Conservation (phyloP, 2,113 vertebrate species). For the Poecilia latipinna region DNA sequence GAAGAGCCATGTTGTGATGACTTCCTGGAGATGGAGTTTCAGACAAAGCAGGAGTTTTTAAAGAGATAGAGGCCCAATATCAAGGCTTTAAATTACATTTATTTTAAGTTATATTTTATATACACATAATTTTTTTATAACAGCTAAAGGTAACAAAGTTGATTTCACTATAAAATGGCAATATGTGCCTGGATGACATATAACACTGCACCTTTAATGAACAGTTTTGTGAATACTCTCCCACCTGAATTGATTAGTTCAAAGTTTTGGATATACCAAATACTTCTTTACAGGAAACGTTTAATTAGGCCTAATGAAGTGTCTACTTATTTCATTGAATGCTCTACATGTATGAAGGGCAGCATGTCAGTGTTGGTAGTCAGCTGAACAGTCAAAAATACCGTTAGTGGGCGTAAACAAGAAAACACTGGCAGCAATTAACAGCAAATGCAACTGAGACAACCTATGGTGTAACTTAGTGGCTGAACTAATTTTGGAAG, state of each 20-base stretch:
- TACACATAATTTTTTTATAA: too few species aligned
- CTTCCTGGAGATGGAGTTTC: too few species aligned
- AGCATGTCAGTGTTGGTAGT: not conserved
- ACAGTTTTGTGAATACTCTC: not conserved
- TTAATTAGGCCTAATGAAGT: not conserved
- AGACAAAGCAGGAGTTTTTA: too few species aligned
- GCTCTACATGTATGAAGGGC: not conserved
- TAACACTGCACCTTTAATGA: too few species aligned
- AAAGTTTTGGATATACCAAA: not conserved
- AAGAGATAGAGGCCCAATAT: too few species aligned
- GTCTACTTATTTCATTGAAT: not conserved
- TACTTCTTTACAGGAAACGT: not conserved
- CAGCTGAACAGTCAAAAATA: not conserved
- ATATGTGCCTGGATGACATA: too few species aligned
- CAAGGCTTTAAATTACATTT: too few species aligned
- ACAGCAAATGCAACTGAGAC: not conserved
- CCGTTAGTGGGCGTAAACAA: not conserved
- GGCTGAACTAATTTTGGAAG: not conserved
- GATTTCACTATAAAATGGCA: too few species aligned
- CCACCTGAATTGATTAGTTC: not conserved
- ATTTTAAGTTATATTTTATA: too few species aligned
- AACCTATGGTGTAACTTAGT: conserved; percentile 15
- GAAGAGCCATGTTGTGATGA: too few species aligned
- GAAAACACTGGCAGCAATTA: too few species aligned
- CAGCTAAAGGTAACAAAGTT: too few species aligned